Conservation (phyloP, 2,797 vertebrate species). For the Apogon hyalosoma region DNA sequence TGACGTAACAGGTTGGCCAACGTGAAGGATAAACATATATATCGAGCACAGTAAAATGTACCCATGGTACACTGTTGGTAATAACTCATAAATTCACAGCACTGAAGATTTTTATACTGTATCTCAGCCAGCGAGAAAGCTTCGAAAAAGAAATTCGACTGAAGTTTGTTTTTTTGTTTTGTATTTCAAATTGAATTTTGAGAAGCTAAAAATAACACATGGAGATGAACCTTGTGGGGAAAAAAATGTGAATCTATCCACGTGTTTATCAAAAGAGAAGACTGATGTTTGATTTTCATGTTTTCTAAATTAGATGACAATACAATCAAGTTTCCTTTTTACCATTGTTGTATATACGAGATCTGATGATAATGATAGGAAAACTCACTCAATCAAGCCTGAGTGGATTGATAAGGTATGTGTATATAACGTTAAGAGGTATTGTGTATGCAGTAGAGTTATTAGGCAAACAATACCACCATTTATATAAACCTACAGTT, state of each 20-base stretch:
- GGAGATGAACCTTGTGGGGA: constrained; percentile 63
- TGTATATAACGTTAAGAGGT: constrained; percentile 98
- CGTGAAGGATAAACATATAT: constrained; percentile 84
- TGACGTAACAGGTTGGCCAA: constrained; percentile 77
- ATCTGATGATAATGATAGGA: constrained; percentile 79
- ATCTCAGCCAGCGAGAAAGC: constrained; percentile 95
- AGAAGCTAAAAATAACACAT: constrained; percentile 62
- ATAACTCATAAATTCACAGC: constrained; percentile 85
- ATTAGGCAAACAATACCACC: constrained; percentile 93
- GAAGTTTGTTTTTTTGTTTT: constrained; percentile 78
- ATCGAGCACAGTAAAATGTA: constrained; percentile 94
- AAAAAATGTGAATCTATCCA: constrained; percentile 79
- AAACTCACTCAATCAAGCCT: constrained; percentile 69
- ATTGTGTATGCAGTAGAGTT: constrained; percentile 99
- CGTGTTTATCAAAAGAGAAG: constrained; percentile 81
- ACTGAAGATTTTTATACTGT: constrained; percentile 93
- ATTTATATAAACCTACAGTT: constrained; percentile 92
- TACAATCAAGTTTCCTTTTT: constrained; percentile 90
- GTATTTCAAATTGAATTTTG: constrained; percentile 84
- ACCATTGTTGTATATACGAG: constrained; percentile 87
- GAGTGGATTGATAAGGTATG: constrained; percentile 83
- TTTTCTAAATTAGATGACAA: constrained; percentile 90
- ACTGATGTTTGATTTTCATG: constrained; percentile 84
- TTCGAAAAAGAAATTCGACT: constrained; percentile 85
- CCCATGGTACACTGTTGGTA: constrained; percentile 84